Evolutionary conservation across 2,888 invertebrate species (phyloP).

Genomic region (Euplexia lucipara): DNA sequence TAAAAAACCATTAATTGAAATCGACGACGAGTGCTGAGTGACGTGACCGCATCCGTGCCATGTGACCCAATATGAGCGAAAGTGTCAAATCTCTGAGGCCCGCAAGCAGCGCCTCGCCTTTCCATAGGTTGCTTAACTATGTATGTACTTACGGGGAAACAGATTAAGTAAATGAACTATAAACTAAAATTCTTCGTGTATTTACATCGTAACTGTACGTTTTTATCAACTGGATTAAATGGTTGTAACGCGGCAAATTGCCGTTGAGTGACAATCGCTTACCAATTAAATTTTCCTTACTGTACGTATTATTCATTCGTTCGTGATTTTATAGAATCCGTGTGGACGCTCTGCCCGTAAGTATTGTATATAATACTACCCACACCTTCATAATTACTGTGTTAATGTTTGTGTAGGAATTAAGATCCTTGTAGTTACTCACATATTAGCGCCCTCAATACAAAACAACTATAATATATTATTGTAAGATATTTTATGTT

Average conservation of each 20-base stretch:
- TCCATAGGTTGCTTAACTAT: neutral
- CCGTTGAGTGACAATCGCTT: neutral
- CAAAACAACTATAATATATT: slow-evolving; percentile 2
- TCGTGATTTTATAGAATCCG: neutral
- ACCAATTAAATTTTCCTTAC: neutral
- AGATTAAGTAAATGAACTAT: neutral
- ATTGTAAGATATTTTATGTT: slow-evolving; percentile 24
- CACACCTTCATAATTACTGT: no score
- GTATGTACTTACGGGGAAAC: neutral
- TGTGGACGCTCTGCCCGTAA: neutral
- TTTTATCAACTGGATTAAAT: neutral
- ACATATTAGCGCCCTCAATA: slow-evolving; percentile 25
- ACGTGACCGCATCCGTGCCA: slow-evolving; percentile 18
- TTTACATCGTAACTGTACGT: neutral
- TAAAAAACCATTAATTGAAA: slow-evolving; percentile 37
- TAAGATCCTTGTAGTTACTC: neutral
- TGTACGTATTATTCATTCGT: neutral
- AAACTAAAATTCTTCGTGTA: neutral
- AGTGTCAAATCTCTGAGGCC: slow-evolving; percentile 39
- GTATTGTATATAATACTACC: neutral
- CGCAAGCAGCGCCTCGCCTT: slow-evolving; percentile 10
- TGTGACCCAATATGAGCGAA: slow-evolving; percentile 42
- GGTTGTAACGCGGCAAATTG: neutral
- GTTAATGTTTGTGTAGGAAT: neutral
- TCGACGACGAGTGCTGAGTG: slow-evolving; percentile 4